Base-by-base conservation (phyloP, 2,797 vertebrate species). In the Neomorphus geoffroyi region DNA sequence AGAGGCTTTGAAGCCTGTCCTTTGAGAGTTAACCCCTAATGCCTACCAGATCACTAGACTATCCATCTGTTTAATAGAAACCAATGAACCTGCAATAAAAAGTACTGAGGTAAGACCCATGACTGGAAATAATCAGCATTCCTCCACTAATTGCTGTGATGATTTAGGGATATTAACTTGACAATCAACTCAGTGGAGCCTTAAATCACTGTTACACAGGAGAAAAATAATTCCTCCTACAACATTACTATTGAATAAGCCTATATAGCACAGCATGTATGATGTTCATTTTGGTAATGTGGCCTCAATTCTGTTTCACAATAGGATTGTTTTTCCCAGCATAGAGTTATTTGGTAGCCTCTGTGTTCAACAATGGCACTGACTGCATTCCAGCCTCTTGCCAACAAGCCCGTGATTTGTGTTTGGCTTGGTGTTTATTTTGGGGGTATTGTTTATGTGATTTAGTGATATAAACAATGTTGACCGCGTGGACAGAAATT, bases 381-480 rank as follows among this genome's bases (percentile, higher is more conserved):
- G 43, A 46, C 66, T 62, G 53, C 74, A 75, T 90, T 96, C 89
- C 94, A 86, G 12, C 27, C 21, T 56, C 54, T 72, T 83, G 75
- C 57, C 80, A 86, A 8, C 24, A 72, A 24, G 3, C 41, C 50
- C 62, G 11, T 83, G 91, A 58, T 78, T 80, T 79, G 22, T 26
- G 24, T 37, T 83, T 90, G 70, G 48, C 48, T 61, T 61, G 46
- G 11, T 51, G 53, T 57, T 83, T 61, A 26, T 32, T 37, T 26
- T 45, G 58, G n/a, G n/a, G 50, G 14, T 4, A 3, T 32, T 67
- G 46, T 80, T 87, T 71, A 7, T 72, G 43, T 64, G 80, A 93
- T 91, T 89, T 86, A 80, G 7, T 14, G 57, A 33, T 51, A n/a
- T 91, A 96, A 97, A 96, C 93, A 94, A 15, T 7, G 9, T 23